Evolutionary conservation across 2,888 invertebrate species (phyloP), one percentile per base, ranked within the genome.

Genomic region (Acrocera orbiculus): DNA sequence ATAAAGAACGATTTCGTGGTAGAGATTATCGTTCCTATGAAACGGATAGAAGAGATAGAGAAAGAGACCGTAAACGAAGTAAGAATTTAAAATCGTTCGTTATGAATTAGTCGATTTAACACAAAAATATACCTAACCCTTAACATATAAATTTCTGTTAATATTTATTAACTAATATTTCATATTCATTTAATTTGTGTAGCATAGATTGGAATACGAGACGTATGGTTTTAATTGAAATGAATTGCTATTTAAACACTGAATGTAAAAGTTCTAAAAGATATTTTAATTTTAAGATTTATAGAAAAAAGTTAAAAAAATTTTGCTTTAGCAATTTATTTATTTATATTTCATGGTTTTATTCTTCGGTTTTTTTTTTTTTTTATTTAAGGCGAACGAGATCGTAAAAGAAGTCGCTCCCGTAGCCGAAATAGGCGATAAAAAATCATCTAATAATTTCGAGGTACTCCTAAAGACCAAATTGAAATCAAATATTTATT

Each of bases 401-500:
- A 38, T 16, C 30, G 50, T 40, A 53, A 48, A 28, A 49, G 53
- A 37, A 52, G 56, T 34, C 56, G 55, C 35, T 57, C 57, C 28
- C 55, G 57, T 9, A 57, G 57, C 37, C 56, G 52, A 34, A 57
- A 56, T 39, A 54, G 52, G 40, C 54, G 55, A 42, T 57, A 55
- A 46, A 35, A 31, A 35, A 1, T 23, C 19, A 22, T 30, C 14
- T 30, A 28, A 30, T 20, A 28, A 23, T 28, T 25, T 35, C 35
- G 42, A 42, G 40, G 40, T 42, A 42, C 38, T 37, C 36, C 32
- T 31, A 38, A 35, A 38, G 38, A 31, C 38, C 38, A 37, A 38
- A 38, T 31, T 38, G 34, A 37, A 34, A 36, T 39, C 29, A 37
- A 39, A 33, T 26, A 40, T 37, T 25, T 30, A 32, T n/a, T 34